phyloP scores from a whole-genome alignment of 1,140 invertebrate genomes.

The Drosophila bocki region DNA sequence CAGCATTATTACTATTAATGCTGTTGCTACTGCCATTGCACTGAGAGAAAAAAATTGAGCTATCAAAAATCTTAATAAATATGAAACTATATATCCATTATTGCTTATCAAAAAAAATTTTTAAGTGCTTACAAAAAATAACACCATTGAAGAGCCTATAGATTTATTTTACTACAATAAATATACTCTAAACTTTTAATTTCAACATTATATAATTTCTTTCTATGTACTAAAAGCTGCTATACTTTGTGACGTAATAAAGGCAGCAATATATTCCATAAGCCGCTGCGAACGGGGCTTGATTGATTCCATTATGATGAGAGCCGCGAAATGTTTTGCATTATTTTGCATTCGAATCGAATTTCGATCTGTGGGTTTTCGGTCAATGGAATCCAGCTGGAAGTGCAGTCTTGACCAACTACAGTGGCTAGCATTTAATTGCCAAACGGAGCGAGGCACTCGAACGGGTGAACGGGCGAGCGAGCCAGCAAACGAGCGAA shows the following conservation, averaged over 20 bases:
- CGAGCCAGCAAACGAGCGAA: constrained; percentile 21
- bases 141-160: background rate
- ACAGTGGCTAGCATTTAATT: constrained; percentile 65
- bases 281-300: constrained; percentile 60
- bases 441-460: constrained; percentile 52
- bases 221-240: constrained; percentile 24
- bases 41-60: background rate
- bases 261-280: constrained; percentile 58
- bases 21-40: constrained; percentile 20
- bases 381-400: constrained; percentile 45
- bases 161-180: background rate
- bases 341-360: constrained; percentile 76
- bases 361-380: constrained; percentile 52
- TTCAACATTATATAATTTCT: background rate
- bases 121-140: background rate
- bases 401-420: constrained; percentile 60
- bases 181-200: too few relatives aligned
- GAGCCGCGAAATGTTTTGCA: constrained; percentile 52
- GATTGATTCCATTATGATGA: constrained; percentile 74
- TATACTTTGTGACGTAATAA: constrained; percentile 49
- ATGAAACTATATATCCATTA: background rate
- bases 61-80: background rate
- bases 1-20: constrained; percentile 51
- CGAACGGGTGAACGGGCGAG: background rate
- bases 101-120: too few relatives aligned